phyloP scores from a whole-genome alignment of 2,888 invertebrate species.

The Caenorhabditis sp. region DNA sequence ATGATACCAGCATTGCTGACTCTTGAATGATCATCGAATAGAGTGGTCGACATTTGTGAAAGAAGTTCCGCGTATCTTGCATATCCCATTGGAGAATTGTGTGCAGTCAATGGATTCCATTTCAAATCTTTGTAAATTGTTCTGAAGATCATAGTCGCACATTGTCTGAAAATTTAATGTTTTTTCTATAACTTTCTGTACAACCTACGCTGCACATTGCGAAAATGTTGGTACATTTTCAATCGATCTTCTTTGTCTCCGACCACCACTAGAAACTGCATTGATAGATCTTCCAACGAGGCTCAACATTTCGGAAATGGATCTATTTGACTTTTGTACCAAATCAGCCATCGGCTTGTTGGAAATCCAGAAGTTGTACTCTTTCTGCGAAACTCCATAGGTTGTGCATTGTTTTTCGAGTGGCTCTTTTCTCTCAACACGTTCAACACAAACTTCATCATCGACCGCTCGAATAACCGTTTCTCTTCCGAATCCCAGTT shows the following conservation, averaged over 20 bases:
- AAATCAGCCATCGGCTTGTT: slow-evolving; percentile 35
- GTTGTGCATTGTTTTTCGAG: slow-evolving; percentile 13
- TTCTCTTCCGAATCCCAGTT: slow-evolving; percentile 60
- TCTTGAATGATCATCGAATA: slow-evolving; percentile 47
- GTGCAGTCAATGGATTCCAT: slow-evolving; percentile 19
- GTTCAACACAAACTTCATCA: too few species aligned
- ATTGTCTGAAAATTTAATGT: slow-evolving; percentile 6
- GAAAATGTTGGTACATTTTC: slow-evolving; percentile 14
- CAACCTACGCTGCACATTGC: neutral
- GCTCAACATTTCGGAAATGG: slow-evolving; percentile 36
- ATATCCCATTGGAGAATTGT: slow-evolving; percentile 34
- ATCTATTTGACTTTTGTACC: slow-evolving; percentile 24
- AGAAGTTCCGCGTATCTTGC: slow-evolving; percentile 36
- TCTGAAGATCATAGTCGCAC: slow-evolving; percentile 41
- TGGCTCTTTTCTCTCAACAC: too few species aligned
- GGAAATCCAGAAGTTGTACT: slow-evolving; percentile 44
- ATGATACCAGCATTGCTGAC: slow-evolving; percentile 26
- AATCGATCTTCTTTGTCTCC: slow-evolving; percentile 10
- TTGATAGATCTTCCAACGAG: slow-evolving; percentile 30
- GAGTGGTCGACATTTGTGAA: slow-evolving; percentile 34
- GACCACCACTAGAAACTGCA: neutral
- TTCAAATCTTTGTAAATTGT: slow-evolving; percentile 47
- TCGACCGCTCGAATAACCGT: slow-evolving; percentile 19
- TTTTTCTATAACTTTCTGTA: neutral
- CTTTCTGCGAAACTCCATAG: slow-evolving; percentile 38